These are phyloP conservation scores for Poecilia picta DNA, from an alignment of 2,797 vertebrate genomes.

Conservation along the genomic window DNA sequence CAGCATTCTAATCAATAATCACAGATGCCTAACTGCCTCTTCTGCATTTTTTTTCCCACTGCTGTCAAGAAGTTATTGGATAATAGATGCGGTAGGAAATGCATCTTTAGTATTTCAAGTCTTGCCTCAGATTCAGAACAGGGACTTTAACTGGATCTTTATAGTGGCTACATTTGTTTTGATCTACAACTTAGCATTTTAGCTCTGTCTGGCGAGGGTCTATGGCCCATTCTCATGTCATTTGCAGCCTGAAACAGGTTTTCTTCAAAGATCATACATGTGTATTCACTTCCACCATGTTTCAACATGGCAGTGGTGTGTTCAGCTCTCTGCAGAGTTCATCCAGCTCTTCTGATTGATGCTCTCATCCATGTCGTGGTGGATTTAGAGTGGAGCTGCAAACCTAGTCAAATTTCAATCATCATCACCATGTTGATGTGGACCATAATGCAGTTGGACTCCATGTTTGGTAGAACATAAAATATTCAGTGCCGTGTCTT, in stretches of 20 bases:
- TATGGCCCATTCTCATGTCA: background rate
- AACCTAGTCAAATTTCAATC: background rate
- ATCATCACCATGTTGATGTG: background rate
- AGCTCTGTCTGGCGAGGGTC: background rate
- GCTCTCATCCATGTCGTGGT: background rate
- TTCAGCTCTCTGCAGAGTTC: background rate
- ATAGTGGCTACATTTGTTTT: background rate
- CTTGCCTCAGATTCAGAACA: background rate
- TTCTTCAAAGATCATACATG: background rate
- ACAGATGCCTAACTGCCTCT: constrained; percentile 37
- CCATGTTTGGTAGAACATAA: background rate
- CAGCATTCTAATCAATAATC: constrained; percentile 77
- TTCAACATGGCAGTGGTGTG: background rate
- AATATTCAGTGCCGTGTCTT: background rate
- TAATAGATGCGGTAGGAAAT: constrained; percentile 75
- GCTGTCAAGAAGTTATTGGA: constrained; percentile 71
- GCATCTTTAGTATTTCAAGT: constrained; percentile 62
- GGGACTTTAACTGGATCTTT: background rate
- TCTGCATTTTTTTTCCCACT: constrained; percentile 41
- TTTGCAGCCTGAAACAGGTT: background rate
- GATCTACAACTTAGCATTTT: background rate
- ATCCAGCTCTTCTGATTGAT: background rate
- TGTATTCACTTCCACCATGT: background rate
- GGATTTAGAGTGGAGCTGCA: background rate
- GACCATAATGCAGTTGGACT: background rate